Evolutionary conservation across 2,113 vertebrate species (phyloP).

Genomic region (Erythrocebus patas): DNA sequence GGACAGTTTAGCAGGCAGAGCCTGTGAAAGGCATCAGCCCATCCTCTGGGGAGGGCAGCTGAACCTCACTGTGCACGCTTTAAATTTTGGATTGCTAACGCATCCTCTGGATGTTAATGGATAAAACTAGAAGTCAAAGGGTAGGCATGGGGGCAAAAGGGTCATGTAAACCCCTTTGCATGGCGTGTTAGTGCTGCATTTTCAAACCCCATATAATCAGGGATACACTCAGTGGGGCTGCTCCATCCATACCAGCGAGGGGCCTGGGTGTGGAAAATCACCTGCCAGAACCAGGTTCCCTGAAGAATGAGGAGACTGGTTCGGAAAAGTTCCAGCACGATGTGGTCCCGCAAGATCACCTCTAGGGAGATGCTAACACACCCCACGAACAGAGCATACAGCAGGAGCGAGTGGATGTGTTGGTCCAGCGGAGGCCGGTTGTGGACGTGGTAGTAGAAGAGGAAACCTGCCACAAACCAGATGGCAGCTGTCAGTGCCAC

Average conservation of each 20-base stretch:
- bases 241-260: not conserved
- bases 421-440: slow-evolving; percentile 88
- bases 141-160: not conserved
- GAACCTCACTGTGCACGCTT: not conserved
- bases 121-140: not conserved
- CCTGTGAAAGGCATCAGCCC: not conserved
- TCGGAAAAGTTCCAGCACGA: slow-evolving; percentile 89
- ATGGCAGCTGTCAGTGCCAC: not conserved
- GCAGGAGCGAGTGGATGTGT: slow-evolving; percentile 93
- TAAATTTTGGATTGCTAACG: not conserved
- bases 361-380: slow-evolving; percentile 84
- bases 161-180: not conserved
- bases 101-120: not conserved
- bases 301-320: slow-evolving; percentile 89
- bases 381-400: slow-evolving; percentile 85
- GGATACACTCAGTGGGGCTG: fast-evolving
- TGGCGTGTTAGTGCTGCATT: not conserved
- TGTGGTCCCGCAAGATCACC: slow-evolving; percentile 87
- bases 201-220: not conserved
- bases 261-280: slow-evolving; percentile 64
- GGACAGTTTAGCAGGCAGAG: not conserved
- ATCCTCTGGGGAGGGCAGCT: not conserved
- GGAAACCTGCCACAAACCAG: slow-evolving; percentile 82
- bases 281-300: slow-evolving; percentile 98
- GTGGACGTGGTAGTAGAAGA: slow-evolving; percentile 93